Evolutionary conservation across 2,888 invertebrate species (phyloP).

Genomic region (Liopterus haemorrhoidalis): DNA sequence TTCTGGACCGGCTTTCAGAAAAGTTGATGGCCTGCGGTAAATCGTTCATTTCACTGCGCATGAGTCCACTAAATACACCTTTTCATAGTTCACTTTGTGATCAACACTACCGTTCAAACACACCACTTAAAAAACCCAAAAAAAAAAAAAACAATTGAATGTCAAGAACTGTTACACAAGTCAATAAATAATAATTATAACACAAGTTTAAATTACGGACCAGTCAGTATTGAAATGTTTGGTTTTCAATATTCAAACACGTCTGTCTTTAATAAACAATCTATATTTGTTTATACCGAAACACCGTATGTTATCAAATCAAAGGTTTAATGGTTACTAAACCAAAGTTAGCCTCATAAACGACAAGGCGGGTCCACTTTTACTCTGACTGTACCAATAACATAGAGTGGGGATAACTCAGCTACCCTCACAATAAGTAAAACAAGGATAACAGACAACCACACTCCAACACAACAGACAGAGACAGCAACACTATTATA

Average conservation of each 20-base stretch:
- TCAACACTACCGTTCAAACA: neutral
- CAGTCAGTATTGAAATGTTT: neutral
- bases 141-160: too few relatives aligned
- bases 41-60: constrained; percentile 14
- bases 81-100: neutral
- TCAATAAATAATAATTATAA: neutral
- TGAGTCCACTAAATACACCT: neutral
- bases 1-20: constrained; percentile 15
- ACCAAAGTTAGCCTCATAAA: neutral
- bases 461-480: too few relatives aligned
- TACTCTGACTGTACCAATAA: constrained; percentile 2
- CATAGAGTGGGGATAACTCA: too few relatives aligned
- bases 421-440: too few relatives aligned
- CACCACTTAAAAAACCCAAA: neutral
- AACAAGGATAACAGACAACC: too few relatives aligned
- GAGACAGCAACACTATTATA: too few relatives aligned
- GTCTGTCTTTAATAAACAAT: neutral
- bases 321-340: constrained; percentile 5
- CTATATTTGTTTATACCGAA: neutral
- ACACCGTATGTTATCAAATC: constrained; percentile 5
- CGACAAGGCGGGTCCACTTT: too few relatives aligned
- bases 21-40: constrained; percentile 15
- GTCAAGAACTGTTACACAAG: too few relatives aligned
- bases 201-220: neutral
- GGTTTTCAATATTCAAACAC: neutral